phyloP scores from a whole-genome alignment of 2,888 invertebrate genomes.

The Apamea crenata region DNA sequence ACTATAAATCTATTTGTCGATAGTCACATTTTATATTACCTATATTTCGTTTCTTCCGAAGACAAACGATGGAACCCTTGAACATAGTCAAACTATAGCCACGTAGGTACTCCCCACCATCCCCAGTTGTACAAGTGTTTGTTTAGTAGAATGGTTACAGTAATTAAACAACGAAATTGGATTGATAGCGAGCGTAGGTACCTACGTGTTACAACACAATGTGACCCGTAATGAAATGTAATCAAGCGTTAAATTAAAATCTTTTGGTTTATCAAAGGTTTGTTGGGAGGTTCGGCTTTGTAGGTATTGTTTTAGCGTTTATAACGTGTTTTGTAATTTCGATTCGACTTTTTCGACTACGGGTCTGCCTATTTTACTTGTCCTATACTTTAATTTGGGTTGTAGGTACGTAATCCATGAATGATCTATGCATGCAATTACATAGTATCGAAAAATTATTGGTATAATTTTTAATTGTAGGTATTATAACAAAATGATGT shows the following conservation, averaged over 20 bases:
- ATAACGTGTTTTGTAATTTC: conserved; percentile 41
- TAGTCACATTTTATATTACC: not conserved
- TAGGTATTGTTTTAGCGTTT: conserved; percentile 50
- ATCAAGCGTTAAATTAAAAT: conserved; percentile 84
- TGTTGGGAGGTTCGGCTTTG: conserved; percentile 43
- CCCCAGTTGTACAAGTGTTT: conserved; percentile 62
- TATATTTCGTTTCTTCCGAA: not conserved
- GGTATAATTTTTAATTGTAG: not conserved
- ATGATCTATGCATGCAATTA: not conserved
- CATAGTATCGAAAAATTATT: not conserved
- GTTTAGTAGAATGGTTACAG: conserved; percentile 79
- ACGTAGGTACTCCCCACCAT: conserved; percentile 26
- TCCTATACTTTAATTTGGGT: not conserved
- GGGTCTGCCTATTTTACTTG: not conserved
- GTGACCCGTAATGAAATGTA: conserved; percentile 82
- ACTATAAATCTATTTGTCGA: not conserved
- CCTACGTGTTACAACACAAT: conserved; percentile 80
- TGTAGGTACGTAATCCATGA: not conserved
- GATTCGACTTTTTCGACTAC: not conserved
- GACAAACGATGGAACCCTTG: not conserved
- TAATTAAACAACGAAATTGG: conserved; percentile 83
- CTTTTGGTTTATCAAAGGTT: conserved; percentile 74
- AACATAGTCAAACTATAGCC: not conserved
- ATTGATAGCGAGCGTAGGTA: conserved; percentile 79
- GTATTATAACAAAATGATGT: not conserved